Evolutionary conservation across 2,888 invertebrate genomes (phyloP).

Genomic region (Phengaris arion): DNA sequence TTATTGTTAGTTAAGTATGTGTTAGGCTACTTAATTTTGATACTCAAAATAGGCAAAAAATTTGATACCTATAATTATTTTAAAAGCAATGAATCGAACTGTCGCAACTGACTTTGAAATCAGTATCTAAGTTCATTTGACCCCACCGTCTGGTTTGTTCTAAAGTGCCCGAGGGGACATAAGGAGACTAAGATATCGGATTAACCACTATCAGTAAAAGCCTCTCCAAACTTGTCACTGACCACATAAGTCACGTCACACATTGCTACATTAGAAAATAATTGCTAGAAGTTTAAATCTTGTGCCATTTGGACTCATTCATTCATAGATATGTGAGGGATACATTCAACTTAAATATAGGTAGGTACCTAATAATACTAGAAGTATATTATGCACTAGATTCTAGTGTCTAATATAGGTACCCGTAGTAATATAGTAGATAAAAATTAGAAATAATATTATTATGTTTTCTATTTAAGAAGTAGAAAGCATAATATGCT

Average conservation of each 20-base stretch:
- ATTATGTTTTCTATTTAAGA: too few relatives aligned
- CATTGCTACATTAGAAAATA: not conserved
- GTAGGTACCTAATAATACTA: too few relatives aligned
- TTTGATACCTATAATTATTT: not conserved
- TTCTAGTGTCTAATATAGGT: too few relatives aligned
- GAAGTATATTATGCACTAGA: too few relatives aligned
- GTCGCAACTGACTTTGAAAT: constrained; percentile 6
- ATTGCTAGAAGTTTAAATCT: not conserved
- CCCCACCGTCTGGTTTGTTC: constrained; percentile 11
- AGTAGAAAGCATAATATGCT: too few relatives aligned
- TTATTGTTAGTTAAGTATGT: too few relatives aligned
- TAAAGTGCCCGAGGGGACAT: not conserved
- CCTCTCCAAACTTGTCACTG: not conserved
- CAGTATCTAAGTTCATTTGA: not conserved
- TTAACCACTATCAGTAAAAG: constrained; percentile 4
- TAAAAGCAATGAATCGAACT: not conserved
- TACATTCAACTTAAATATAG: too few relatives aligned
- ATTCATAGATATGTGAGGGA: too few relatives aligned
- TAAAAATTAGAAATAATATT: too few relatives aligned
- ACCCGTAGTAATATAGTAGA: too few relatives aligned
- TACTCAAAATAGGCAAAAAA: not conserved
- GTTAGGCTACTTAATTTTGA: too few relatives aligned
- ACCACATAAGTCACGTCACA: not conserved
- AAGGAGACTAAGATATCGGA: constrained; percentile 5
- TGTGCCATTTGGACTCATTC: too few relatives aligned